Conservation (phyloP, 2,888 invertebrate species). For the Drosophila stalkeri region DNA sequence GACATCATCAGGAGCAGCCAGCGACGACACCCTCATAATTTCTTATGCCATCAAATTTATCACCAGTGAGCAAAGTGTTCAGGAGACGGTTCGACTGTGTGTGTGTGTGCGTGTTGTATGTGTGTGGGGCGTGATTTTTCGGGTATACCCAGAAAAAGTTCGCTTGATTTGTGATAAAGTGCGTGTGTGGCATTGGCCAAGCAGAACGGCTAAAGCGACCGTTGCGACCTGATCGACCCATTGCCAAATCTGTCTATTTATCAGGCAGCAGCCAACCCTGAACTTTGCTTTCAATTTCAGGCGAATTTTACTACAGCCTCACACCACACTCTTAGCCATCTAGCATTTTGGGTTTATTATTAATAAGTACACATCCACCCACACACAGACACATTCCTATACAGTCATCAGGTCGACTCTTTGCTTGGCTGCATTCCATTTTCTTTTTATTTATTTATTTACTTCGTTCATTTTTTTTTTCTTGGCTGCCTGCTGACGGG, state of each 20-base stretch:
- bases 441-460: conserved; percentile 25
- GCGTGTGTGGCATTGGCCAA: conserved; percentile 58
- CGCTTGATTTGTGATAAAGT: conserved; percentile 81
- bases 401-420: conserved; percentile 42
- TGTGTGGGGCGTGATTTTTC: conserved; percentile 69
- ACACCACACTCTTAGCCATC: background rate
- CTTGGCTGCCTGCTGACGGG: conserved; percentile 63
- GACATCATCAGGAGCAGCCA: conserved; percentile 73
- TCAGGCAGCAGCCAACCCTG: conserved; percentile 49
- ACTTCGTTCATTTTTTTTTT: conserved; percentile 11
- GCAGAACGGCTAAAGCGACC: conserved; percentile 9
- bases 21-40: conserved; percentile 77
- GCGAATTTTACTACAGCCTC: conserved; percentile 64
- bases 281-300: conserved; percentile 78
- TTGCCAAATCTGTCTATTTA: conserved; percentile 61
- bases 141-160: conserved; percentile 55
- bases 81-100: background rate
- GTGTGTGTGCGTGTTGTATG: conserved; percentile 11
- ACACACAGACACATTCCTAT: conserved; percentile 9
- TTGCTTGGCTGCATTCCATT: conserved; percentile 61
- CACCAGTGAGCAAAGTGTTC: conserved; percentile 58
- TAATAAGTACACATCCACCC: conserved; percentile 58
- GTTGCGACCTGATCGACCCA: conserved; percentile 28
- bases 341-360: conserved; percentile 66
- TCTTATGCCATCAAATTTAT: conserved; percentile 78